phyloP scores from a whole-genome alignment of 1,140 invertebrate species.

The Drosophila insularis region DNA sequence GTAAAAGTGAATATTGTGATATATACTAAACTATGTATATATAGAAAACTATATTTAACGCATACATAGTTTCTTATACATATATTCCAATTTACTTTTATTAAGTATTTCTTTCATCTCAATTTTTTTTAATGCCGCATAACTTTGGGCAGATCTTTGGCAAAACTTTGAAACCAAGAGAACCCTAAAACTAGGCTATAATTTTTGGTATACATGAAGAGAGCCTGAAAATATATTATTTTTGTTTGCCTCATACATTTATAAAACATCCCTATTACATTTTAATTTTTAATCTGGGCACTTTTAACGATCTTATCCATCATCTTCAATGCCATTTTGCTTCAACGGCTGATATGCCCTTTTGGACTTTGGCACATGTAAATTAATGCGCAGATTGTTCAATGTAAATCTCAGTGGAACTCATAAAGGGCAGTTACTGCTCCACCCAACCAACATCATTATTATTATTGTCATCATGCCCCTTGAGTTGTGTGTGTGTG shows the following conservation, averaged over 20 bases:
- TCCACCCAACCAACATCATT: constrained; percentile 1
- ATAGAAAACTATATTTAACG: too few species aligned
- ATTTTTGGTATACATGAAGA: too few species aligned
- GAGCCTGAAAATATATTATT: not conserved
- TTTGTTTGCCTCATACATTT: not conserved
- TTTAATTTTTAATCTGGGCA: not conserved
- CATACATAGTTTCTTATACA: too few species aligned
- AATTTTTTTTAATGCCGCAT: too few species aligned
- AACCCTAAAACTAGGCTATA: not conserved
- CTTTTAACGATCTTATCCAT: not conserved
- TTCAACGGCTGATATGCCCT: not conserved
- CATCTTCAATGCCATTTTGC: constrained; percentile 13
- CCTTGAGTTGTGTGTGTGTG: constrained; percentile 54
- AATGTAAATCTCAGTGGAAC: constrained; percentile 38
- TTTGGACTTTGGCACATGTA: constrained; percentile 60
- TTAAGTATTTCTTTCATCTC: too few species aligned
- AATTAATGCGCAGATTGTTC: constrained; percentile 40
- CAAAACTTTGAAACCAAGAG: not conserved
- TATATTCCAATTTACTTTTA: too few species aligned
- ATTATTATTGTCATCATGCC: constrained; percentile 19
- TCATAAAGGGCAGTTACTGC: constrained; percentile 23
- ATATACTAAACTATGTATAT: too few species aligned
- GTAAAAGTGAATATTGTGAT: too few species aligned
- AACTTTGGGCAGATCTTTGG: not conserved
- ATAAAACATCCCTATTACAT: not conserved